Base-by-base conservation (phyloP, 2,888 invertebrate species). In the Neoitamus cyanurus region DNA sequence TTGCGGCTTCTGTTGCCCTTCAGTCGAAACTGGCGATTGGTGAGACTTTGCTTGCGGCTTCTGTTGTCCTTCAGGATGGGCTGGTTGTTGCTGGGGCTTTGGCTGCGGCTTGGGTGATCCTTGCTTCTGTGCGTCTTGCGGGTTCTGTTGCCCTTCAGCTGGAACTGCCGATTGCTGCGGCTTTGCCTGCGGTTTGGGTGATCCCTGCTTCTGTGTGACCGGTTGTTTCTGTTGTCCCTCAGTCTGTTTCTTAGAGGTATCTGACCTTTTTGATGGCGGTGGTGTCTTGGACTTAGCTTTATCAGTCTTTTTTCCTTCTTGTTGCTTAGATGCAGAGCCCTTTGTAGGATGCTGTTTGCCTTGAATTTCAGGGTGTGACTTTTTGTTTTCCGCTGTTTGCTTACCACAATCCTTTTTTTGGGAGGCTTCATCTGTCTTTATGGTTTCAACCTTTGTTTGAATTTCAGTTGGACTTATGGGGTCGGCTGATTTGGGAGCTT, bases 271-370 rank as follows among this genome's bases (percentile, higher is more conserved):
- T 28, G 68, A 6, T 9, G 80, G 80, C 11, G 80, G 80, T n/a
- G 80, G 80, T 9, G 80, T 80, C 48, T 80, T 80, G 0, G 80
- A 80, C 31, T 80, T 80, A 20, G 58, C 31, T 34, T 80, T 80
- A 11, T 80, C 80, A 80, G 30, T 48, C 31, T 34, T 80, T 34
- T 11, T 80, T 11, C 13, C 34, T n/a, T 80, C 80, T 80, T 68
- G 58, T 6, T 80, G 48, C 20, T 80, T 80, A n/a, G 37, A 20
- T 1, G 25, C 58, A 25, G 58, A 20, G 6, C 58, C 25, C 9
- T 58, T 58, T 9, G 75, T 3, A 37, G 42, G 20, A 75, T 37
- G 31, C 30, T 72, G 58, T 30, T 34, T 72, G n/a, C 72, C 15
- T 7, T 72, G 72, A 15, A 3, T 3, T 4, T 72, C 58, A 58